Conservation (phyloP, 2,888 invertebrate species). For the Eustalomyia histrio region DNA sequence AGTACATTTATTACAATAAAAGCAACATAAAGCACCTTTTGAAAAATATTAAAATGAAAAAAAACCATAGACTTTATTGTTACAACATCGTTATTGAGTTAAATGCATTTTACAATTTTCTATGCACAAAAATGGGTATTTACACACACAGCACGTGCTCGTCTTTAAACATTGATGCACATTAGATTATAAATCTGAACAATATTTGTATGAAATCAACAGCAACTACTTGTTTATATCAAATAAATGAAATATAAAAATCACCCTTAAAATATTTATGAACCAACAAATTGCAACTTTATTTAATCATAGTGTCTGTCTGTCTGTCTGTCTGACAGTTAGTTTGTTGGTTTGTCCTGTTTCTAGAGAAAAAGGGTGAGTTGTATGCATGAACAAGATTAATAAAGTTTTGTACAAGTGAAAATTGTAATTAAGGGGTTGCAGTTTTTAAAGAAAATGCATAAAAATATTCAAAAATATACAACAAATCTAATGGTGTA, state of each 20-base stretch:
- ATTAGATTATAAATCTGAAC: background rate
- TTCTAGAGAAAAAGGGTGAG: conserved; percentile 19
- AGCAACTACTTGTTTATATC: conserved; percentile 31
- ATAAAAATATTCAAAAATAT: background rate
- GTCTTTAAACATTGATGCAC: conserved; percentile 36
- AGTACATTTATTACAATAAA: conserved; percentile 10
- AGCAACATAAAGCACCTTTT: conserved; percentile 31
- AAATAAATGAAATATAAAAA: conserved; percentile 22
- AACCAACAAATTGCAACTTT: conserved; percentile 9
- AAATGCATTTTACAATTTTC: conserved; percentile 39
- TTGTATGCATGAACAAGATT: background rate
- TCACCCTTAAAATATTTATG: conserved; percentile 35
- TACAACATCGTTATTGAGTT: conserved; percentile 27
- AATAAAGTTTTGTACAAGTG: conserved; percentile 11
- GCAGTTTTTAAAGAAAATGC: conserved; percentile 23
- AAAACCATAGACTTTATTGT: conserved; percentile 14
- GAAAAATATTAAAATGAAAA: background rate
- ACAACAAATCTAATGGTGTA: background rate
- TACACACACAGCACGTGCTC: conserved; percentile 50
- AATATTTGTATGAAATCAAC: background rate
- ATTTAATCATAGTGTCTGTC: background rate
- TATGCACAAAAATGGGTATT: conserved; percentile 32
- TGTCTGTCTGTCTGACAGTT: background rate
- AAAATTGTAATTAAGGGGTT: conserved; percentile 14
- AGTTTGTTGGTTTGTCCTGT: background rate